phyloP scores from a whole-genome alignment of 2,888 invertebrate genomes.

The Dryadula phaetusa region DNA sequence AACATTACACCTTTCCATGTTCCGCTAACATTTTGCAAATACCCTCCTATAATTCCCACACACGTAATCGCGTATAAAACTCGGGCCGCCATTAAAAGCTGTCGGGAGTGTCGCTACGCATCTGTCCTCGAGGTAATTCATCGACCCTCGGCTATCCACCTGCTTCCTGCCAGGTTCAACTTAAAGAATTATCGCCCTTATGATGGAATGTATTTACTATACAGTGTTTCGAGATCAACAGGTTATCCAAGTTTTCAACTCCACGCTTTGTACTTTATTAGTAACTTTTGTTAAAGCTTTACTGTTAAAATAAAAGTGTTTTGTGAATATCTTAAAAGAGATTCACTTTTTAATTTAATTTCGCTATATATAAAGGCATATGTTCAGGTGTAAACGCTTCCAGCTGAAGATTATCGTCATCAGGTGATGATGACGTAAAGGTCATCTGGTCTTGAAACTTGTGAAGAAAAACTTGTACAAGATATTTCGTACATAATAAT shows the following conservation, averaged over 20 bases:
- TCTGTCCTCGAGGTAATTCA: slow-evolving; percentile 61
- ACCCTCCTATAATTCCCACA: slow-evolving; percentile 38
- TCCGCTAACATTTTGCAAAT: slow-evolving; percentile 30
- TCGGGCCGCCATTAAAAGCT: slow-evolving; percentile 49
- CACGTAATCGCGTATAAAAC: slow-evolving; percentile 45
- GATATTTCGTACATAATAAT: too few relatives aligned
- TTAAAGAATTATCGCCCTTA: slow-evolving; percentile 35
- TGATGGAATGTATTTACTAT: slow-evolving; percentile 24
- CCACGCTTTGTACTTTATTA: not conserved
- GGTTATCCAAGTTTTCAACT: not conserved
- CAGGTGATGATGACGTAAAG: too few relatives aligned
- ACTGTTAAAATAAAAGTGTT: not conserved
- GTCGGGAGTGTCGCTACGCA: slow-evolving; percentile 50
- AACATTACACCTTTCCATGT: not conserved
- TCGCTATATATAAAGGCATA: too few relatives aligned
- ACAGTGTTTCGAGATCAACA: slow-evolving; percentile 16
- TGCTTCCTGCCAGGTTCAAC: slow-evolving; percentile 58
- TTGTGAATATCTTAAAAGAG: too few relatives aligned
- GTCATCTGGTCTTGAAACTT: too few relatives aligned
- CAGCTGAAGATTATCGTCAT: too few relatives aligned
- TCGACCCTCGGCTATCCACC: slow-evolving; percentile 64
- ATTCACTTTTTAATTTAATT: too few relatives aligned
- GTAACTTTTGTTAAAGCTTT: too few relatives aligned
- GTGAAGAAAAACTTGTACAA: too few relatives aligned
- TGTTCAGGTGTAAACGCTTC: too few relatives aligned